Evolutionary conservation across 2,797 vertebrate genomes (phyloP), one percentile per base, ranked within the genome.

Genomic region (Danionella dracula): DNA sequence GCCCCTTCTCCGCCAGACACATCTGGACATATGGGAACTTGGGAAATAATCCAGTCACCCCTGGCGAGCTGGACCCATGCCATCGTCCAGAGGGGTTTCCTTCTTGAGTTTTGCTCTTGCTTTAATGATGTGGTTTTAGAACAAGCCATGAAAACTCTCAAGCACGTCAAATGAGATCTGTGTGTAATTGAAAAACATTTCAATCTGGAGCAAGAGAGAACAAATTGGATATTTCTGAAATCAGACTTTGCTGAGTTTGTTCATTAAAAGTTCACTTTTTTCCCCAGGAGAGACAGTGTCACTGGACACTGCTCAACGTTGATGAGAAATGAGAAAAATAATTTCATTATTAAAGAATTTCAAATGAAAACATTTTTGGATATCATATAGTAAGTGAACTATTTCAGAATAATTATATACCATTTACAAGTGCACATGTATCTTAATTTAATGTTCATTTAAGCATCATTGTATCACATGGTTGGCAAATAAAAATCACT

Each of bases 231-330:
- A 63, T 74, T 68, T 76, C 79, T 82, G 66, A 82, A 88, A 84
- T 85, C 82, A 85, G 77, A 50, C 78, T 85, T 83, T 83, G 84
- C 83, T 85, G 75, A 83, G 79, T 78, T 80, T 82, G 67, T 85
- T 85, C 81, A 83, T 83, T 84, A 81, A 82, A 83, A 79, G 73
- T 82, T 80, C 51, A 72, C 57, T 72, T 73, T 79, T 79, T 79
- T 46, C 66, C 64, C 37, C 32, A 58, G 73, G 78, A 74, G 71
- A 12, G 31, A 42, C 60, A 40, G 65, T 54, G 67, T 55, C 29
- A 46, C n/a, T 48, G 62, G 62, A 66, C 48, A 19, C 41, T 15
- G 38, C 34, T 48, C 8, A 5, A 49, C 8, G 27, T 29, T 15
- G 41, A 9, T 17, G 4, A 42, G 17, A 38, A 49, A 49, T 60